A percentile compares a stretch with the other conserved stretches of the same genome.
These are phyloP conservation scores for Neomorphus geoffroyi DNA, from an alignment of 2,797 vertebrate species.

Conservation along the genomic window DNA sequence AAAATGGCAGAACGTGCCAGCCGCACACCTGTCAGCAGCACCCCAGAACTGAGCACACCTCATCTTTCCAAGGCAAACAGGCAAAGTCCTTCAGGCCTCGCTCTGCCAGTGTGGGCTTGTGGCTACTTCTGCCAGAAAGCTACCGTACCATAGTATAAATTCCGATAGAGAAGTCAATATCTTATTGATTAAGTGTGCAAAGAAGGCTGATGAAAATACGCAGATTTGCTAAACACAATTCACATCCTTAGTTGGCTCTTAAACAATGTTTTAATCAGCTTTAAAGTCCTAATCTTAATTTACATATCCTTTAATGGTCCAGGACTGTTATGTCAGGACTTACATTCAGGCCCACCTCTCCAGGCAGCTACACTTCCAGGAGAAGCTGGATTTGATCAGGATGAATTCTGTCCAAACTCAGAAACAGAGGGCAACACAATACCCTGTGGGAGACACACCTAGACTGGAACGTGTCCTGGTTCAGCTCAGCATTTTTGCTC, in stretches of 20 bases:
- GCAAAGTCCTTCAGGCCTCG: background rate
- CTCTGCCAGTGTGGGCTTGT: background rate
- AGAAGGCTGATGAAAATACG: background rate
- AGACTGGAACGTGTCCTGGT: background rate
- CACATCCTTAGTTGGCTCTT: background rate
- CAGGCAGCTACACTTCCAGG: background rate
- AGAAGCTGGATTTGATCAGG: background rate
- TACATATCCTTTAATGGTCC: background rate
- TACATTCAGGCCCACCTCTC: background rate
- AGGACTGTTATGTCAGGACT: background rate
- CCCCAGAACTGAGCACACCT: background rate
- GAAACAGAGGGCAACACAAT: background rate
- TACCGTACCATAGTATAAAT: background rate
- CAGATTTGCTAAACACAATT: background rate
- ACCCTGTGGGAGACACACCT: background rate
- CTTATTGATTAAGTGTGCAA: background rate
- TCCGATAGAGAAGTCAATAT: background rate
- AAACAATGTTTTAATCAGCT: background rate
- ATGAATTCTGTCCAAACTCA: background rate
- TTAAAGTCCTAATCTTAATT: background rate
- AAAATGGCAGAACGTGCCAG: background rate
- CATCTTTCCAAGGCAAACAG: background rate
- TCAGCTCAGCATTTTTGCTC: background rate
- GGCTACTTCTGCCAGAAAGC: background rate
- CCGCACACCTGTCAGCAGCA: background rate